Evolutionary conservation across 2,888 invertebrate species (phyloP), one percentile per base, ranked within the genome.

Genomic region (Oeneis ivallda): DNA sequence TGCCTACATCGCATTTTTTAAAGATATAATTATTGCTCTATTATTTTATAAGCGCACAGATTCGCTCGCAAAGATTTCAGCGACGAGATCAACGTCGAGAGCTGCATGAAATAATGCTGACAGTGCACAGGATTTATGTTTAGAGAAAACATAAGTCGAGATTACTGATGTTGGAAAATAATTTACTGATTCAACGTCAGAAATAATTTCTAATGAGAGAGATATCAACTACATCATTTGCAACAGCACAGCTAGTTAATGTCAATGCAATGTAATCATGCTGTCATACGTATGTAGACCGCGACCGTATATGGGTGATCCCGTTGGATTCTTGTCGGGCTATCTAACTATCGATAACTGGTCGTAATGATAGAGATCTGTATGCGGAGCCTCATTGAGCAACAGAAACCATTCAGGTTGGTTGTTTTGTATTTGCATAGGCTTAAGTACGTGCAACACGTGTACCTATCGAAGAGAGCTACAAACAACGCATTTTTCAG

Each of bases 231-330:
- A 39, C 63, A 57, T 56, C 63, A 56, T 56, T 49, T 63, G 56
- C 47, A 62, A 62, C 62, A 34, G 54, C 10, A 34, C 63, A 49
- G 54, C 49, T 63, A 63, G 56, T 63, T 63, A 63, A 49, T 49
- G 56, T 56, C 63, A 63, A 49, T 49, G 63, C 39, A 56, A 39
- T 56, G 56, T 57, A 56, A 49, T 63, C 56, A 37, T 53, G 45
- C 45, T 47, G 63, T 45, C 63, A 13, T 63, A 57, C 49, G 56
- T 49, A 60, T 65, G 59, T 37, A 60, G 34, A 37, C n/a, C 15
- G 15, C 65, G 54, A 50, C 86, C 84, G 77, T 82, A 70, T 83
- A 79, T 50, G 80, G 82, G 74, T 69, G 68, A 70, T 80, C 78
- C 82, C 81, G 82, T 81, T 82, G 74, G 71, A 67, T 71, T 71